Conservation (phyloP, 2,888 invertebrate species). For the Melipona beecheii region DNA sequence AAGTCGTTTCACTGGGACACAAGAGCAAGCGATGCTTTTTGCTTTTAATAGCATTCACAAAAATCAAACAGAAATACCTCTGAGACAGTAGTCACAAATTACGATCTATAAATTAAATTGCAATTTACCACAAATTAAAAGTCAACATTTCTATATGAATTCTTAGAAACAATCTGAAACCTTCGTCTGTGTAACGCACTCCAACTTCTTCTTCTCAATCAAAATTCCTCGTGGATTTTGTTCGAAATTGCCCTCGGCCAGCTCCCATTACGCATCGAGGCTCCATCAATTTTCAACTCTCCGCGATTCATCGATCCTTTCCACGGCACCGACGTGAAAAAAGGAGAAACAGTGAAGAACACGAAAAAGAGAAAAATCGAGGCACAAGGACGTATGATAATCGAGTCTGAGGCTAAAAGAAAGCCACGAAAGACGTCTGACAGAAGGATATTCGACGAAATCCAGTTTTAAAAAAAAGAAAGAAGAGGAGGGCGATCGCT, state of each 20-base stretch:
- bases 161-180: background rate
- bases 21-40: no score
- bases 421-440: background rate
- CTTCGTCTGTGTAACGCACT: background rate
- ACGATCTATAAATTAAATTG: background rate
- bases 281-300: background rate
- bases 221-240: no score
- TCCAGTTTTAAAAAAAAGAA: conserved; percentile 23
- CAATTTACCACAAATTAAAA: background rate
- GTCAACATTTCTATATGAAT: background rate
- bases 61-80: background rate
- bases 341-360: background rate
- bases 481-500: background rate
- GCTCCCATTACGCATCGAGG: background rate
- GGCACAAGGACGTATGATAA: conserved; percentile 42
- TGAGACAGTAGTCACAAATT: background rate
- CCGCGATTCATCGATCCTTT: background rate
- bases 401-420: conserved; percentile 3
- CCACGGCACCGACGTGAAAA: background rate
- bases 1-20: no score
- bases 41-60: no score
- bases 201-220: background rate
- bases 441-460: conserved; percentile 16
- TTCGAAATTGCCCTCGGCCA: background rate
- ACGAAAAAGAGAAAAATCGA: background rate